phyloP scores from a whole-genome alignment of 2,113 vertebrate genomes.

The Stigmatopora nigra region DNA sequence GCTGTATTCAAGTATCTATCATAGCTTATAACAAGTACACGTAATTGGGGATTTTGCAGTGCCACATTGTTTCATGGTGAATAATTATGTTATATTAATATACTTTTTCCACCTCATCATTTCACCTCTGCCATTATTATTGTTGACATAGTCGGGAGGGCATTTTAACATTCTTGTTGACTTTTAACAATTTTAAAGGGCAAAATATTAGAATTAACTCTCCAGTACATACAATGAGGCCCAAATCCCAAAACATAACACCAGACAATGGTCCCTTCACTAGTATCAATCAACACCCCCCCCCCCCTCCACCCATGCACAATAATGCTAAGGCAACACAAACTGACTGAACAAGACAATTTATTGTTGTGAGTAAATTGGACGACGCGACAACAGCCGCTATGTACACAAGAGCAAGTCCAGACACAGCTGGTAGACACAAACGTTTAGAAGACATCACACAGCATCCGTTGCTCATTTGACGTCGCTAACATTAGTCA shows the following conservation, averaged over 20 bases:
- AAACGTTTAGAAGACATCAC: background rate
- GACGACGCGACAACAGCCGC: conserved; percentile 32
- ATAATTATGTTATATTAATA: background rate
- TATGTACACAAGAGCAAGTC: conserved; percentile 38
- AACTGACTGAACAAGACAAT: conserved; percentile 39
- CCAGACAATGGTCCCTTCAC: background rate
- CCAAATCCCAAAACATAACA: background rate
- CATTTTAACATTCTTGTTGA: background rate
- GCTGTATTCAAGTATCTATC: background rate
- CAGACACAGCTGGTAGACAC: conserved; percentile 26
- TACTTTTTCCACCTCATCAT: background rate
- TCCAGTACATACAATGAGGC: background rate
- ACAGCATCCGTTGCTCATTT: background rate
- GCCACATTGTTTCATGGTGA: background rate
- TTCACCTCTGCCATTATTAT: background rate
- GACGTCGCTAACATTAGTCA: background rate
- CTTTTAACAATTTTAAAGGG: background rate
- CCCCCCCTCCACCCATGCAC: background rate
- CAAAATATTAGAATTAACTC: background rate
- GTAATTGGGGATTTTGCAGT: background rate
- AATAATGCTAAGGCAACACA: conserved; percentile 13
- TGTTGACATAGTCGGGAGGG: background rate
- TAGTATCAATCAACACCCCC: background rate
- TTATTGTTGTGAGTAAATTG: conserved; percentile 43
- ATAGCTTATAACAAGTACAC: background rate